Evolutionary conservation across 35 echinoderm and acorn worm species (phyloP).

Genomic region (Amphiura filiformis): DNA sequence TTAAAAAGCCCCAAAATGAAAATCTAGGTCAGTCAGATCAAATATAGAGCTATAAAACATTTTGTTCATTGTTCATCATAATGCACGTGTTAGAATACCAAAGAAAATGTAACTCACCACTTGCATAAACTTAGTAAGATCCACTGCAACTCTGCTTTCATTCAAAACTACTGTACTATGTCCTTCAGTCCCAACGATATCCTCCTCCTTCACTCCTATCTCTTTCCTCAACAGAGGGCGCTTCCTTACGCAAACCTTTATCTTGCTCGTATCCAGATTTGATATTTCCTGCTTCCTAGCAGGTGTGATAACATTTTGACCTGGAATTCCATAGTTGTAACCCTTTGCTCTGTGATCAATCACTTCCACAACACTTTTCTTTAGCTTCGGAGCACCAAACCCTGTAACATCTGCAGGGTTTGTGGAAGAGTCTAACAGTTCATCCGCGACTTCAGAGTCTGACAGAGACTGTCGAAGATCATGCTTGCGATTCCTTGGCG

Average conservation of each 20-base stretch:
- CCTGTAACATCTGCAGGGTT: background rate
- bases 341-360: slow-evolving; percentile 36
- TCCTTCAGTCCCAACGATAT: slow-evolving; percentile 53
- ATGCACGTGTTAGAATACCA: too few species aligned
- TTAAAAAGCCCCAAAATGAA: too few species aligned
- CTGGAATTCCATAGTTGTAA: slow-evolving; percentile 87
- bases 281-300: background rate
- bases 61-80: too few species aligned
- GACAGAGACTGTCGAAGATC: slow-evolving; percentile 15
- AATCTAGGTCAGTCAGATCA: too few species aligned
- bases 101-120: slow-evolving; percentile 52
- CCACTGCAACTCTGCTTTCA: slow-evolving; percentile 69
- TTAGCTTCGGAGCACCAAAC: slow-evolving; percentile 23
- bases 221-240: slow-evolving; percentile 79
- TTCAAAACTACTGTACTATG: slow-evolving; percentile 45
- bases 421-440: background rate
- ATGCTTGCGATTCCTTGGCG: background rate
- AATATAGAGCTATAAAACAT: too few species aligned
- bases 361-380: slow-evolving; percentile 15
- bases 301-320: background rate
- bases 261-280: slow-evolving; percentile 19
- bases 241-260: slow-evolving; percentile 86
- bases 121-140: slow-evolving; percentile 72
- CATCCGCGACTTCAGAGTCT: slow-evolving; percentile 16
- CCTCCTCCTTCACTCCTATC: slow-evolving; percentile 38